Conservation (phyloP, 2,888 invertebrate species). For the Phragmatobia fuliginosa region DNA sequence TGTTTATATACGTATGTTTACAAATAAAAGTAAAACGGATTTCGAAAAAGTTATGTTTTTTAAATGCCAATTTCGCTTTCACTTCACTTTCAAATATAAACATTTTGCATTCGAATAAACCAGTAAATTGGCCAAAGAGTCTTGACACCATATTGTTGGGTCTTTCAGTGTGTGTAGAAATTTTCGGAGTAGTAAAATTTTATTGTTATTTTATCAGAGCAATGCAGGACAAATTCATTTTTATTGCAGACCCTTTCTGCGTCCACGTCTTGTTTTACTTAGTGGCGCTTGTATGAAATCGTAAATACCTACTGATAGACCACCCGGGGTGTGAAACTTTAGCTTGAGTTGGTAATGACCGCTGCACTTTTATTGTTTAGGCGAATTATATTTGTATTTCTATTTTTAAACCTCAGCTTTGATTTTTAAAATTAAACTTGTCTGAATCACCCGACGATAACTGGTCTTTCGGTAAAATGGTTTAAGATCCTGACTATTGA, state of each 20-base stretch:
- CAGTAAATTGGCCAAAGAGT: not conserved
- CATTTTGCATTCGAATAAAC: not conserved
- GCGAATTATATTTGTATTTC: too few relatives aligned
- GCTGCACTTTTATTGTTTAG: not conserved
- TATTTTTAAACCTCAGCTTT: not conserved
- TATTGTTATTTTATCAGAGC: slow-evolving; percentile 20
- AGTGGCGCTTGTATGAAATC: slow-evolving; percentile 3
- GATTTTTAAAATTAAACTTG: not conserved
- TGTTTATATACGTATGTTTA: too few relatives aligned
- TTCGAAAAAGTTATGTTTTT: too few relatives aligned
- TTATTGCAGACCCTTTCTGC: slow-evolving; percentile 22
- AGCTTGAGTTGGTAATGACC: not conserved
- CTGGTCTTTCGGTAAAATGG: not conserved
- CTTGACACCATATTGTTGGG: not conserved
- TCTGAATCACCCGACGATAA: not conserved
- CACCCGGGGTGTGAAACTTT: slow-evolving; percentile 4
- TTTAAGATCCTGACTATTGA: too few relatives aligned
- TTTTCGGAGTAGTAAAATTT: slow-evolving; percentile 16
- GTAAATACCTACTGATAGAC: slow-evolving; percentile 13
- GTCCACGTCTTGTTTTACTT: slow-evolving; percentile 7
- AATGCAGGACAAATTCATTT: slow-evolving; percentile 16
- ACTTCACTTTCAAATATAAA: not conserved
- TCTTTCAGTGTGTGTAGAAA: not conserved
- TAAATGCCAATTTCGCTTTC: too few relatives aligned
- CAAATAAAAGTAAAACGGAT: too few relatives aligned